Base-by-base conservation (phyloP, 1,140 invertebrate species). In the Drosophila neocordata region DNA sequence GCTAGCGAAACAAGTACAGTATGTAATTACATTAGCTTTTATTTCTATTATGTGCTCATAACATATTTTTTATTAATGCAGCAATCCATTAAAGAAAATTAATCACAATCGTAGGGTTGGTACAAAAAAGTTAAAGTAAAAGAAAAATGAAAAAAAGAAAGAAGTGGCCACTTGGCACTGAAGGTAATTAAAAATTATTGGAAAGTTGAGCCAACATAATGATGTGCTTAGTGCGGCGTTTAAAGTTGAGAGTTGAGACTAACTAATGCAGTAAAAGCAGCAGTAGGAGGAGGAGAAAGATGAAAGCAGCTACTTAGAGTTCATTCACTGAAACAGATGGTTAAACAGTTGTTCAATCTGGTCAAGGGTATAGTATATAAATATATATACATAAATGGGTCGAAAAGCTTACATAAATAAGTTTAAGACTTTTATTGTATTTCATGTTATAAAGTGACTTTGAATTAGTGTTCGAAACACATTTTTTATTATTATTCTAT, bases 11-110 rank as follows among this genome's bases (percentile, higher is more conserved):
- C 78, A 81, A 77, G 71, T 73, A 68, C 65, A 51, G 68, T 44
- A 41, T 79, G 68, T 85, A 84, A 84, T 84, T 84, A 84, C 77
- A 84, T 84, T 85, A 77, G 77, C 77, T 85, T 85, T 84, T 84
- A 84, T 84, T 84, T 85, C 81, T 85, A 84, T 84, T 85, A 80
- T 81, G 61, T 69, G 68, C 73, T 69, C 69, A 84, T 77, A 85
- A 80, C 73, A 79, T 84, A 84, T 83, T 73, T 84, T 81, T 81
- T 81, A 80, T 81, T 76, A 76, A 84, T 84, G 72, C 74, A 65
- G 69, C 51, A 22, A 78, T 83, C 70, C 74, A 82, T 83, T 78
- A 78, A 74, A 82, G 70, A 55, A 82, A 48, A 77, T 81, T 80
- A 80, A 80, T 73, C 78, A 59, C 60, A 69, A 48, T 48, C n/a